Base-by-base conservation (phyloP, 2,797 vertebrate genomes). In the Falco concolor region DNA sequence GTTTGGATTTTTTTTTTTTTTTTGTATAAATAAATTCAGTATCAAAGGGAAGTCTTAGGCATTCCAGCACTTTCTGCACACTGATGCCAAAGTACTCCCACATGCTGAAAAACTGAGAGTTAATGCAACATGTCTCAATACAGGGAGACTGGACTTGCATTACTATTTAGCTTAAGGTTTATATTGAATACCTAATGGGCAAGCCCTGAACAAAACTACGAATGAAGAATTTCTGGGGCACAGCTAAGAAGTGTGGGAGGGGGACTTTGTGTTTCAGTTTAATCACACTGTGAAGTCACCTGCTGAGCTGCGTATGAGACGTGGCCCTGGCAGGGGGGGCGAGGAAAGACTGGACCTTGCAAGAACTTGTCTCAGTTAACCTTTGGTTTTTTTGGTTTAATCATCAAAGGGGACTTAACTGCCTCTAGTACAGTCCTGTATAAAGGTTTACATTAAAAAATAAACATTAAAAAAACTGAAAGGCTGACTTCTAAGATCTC, bases 371-470 rank as follows among this genome's bases (percentile, higher is more conserved):
- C n/a, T 84, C 64, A 36, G 32, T 36, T 38, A 27, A 38, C 40
- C n/a, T 79, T 69, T 50, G 10, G 6, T 2, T n/a, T 36, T 65
- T 70, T 64, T 28, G 27, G 49, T 86, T 70, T 63, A 83, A 47
- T n/a, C 30, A 60, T 49, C 34, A 78, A 82, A 93, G 21, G 5
- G 30, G 21, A 52, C 12, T 50, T 79, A 47, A 24, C 32, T 78
- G 47, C 23, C 19, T 52, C 56, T 0, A 0, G 17, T 49, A 49
- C 16, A 63, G 30, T 12, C 24, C 27, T 20, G 9, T 42, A 42
- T 13, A 27, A 79, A 90, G 9, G 15, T 72, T 3, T 30, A 38
- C 34, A 95, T 64, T 84, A 42, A 32, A 90, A 87, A 80, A 76
- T 13, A 13, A 73, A 49, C 25, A 84, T 10, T 57, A 63, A 78